phyloP scores from a whole-genome alignment of 2,797 vertebrate genomes.

The Delichon dasypus region DNA sequence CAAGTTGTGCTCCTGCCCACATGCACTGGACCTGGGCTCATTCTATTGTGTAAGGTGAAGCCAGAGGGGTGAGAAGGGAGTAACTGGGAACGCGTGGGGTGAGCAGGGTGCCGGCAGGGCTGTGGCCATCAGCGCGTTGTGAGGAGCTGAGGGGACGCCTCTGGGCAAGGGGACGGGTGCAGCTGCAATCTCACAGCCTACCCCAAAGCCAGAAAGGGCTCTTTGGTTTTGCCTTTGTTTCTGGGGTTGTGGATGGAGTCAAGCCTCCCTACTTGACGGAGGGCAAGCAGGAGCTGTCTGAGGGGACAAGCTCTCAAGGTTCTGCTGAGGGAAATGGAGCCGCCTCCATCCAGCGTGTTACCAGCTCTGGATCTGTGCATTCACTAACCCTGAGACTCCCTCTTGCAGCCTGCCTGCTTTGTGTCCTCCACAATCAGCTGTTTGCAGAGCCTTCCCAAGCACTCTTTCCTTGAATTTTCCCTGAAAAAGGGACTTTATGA shows the following conservation, averaged over 20 bases:
- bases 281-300: background rate
- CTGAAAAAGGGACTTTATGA: background rate
- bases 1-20: background rate
- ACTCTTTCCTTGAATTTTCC: background rate
- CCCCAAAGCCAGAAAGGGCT: rapidly evolving
- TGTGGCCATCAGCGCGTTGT: rapidly evolving
- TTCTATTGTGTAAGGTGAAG: rapidly evolving
- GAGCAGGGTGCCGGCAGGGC: background rate
- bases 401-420: background rate
- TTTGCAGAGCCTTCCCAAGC: background rate
- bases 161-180: no score
- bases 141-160: background rate
- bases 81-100: background rate
- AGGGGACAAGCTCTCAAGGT: rapidly evolving
- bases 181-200: background rate
- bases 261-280: rapidly evolving
- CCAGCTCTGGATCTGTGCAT: background rate
- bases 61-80: background rate
- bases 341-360: background rate
- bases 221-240: background rate
- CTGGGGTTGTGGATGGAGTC: background rate
- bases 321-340: background rate
- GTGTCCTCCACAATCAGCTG: background rate
- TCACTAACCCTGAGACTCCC: background rate
- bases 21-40: background rate